These are phyloP conservation scores for Monopterus albus DNA, from an alignment of 2,113 vertebrate genomes.

Conservation along the genomic window DNA sequence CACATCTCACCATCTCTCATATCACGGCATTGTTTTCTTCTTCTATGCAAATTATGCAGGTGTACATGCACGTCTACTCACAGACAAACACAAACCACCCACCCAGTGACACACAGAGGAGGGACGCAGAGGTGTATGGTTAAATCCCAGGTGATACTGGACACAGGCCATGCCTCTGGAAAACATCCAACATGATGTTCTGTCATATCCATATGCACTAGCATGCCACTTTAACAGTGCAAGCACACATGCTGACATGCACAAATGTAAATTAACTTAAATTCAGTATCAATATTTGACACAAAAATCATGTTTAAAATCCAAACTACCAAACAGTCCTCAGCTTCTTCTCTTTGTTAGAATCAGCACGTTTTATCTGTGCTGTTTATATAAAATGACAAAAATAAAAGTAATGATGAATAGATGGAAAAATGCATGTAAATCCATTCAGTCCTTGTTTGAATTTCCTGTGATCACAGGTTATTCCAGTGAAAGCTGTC, in stretches of 20 bases:
- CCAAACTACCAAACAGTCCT: slow-evolving; percentile 4
- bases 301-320: slow-evolving; percentile 8
- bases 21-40: slow-evolving; percentile 1
- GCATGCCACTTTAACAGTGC: neutral
- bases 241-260: neutral
- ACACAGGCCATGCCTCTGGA: slow-evolving; percentile 38
- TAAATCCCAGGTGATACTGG: slow-evolving; percentile 18
- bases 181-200: slow-evolving; percentile 37
- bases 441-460: slow-evolving; percentile 48
- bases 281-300: neutral
- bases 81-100: slow-evolving; percentile 1
- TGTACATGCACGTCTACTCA: neutral
- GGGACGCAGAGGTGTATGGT: slow-evolving; percentile 3
- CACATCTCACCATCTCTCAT: neutral
- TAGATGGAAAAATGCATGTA: slow-evolving; percentile 8
- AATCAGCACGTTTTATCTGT: neutral
- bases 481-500: slow-evolving; percentile 40
- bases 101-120: slow-evolving; percentile 20
- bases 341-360: slow-evolving; percentile 6
- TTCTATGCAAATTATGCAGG: slow-evolving; percentile 15
- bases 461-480: slow-evolving; percentile 10
- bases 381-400: neutral
- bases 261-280: neutral
- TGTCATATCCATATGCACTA: slow-evolving; percentile 39
- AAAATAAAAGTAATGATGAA: neutral